Evolutionary conservation across 2,888 invertebrate genomes (phyloP).

Genomic region (Amiota communis): DNA sequence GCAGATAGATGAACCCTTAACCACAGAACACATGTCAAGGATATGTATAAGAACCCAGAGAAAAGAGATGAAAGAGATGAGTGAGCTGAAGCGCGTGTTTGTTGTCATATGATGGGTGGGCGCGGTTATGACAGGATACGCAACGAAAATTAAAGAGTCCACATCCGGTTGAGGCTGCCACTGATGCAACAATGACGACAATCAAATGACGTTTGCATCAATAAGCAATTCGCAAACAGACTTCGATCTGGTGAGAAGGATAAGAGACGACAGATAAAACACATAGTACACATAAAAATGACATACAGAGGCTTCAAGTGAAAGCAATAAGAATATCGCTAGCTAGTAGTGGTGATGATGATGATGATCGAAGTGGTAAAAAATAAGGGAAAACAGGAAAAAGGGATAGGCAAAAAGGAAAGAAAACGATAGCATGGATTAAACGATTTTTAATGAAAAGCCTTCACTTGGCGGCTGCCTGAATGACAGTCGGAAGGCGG

Average conservation of each 20-base stretch:
- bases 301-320: neutral
- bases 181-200: constrained; percentile 61
- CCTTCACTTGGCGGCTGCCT: constrained; percentile 58
- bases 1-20: constrained; percentile 41
- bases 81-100: neutral
- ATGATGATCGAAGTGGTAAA: constrained; percentile 6
- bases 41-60: neutral
- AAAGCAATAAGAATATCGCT: constrained; percentile 33
- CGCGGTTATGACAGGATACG: constrained; percentile 53
- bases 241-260: constrained; percentile 12
- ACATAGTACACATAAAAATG: constrained; percentile 20
- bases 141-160: constrained; percentile 65
- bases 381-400: constrained; percentile 19
- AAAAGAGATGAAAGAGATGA: constrained; percentile 3
- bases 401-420: constrained; percentile 22
- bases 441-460: constrained; percentile 69
- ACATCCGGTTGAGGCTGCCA: constrained; percentile 51
- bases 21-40: constrained; percentile 57
- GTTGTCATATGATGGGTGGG: neutral
- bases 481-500: constrained; percentile 43
- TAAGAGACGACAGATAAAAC: constrained; percentile 26
- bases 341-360: constrained; percentile 21
- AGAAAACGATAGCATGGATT: constrained; percentile 64
- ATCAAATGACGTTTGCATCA: constrained; percentile 71
- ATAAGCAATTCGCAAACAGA: constrained; percentile 65